Conservation (phyloP, 2,888 invertebrate genomes). For the Leptinotarsa rubiginosa region DNA sequence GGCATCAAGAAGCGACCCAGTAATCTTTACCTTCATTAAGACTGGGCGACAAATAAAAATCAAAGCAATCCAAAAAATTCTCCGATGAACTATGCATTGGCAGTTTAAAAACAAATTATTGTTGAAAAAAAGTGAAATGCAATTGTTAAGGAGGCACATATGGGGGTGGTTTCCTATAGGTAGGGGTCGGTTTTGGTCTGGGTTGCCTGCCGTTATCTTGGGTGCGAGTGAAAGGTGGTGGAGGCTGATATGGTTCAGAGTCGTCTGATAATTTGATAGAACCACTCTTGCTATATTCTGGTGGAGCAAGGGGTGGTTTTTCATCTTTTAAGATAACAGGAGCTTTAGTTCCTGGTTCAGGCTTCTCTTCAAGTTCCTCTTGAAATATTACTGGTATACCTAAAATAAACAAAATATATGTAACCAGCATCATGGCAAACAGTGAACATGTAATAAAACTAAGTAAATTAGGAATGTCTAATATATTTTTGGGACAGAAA, state of each 20-base stretch:
- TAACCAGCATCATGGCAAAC: too few species aligned
- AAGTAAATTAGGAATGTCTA: too few species aligned
- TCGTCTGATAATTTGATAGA: conserved; percentile 67
- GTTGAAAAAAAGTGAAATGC: conserved; percentile 63
- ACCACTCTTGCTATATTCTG: conserved; percentile 74
- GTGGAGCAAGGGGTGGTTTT: conserved; percentile 91
- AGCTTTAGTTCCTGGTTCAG: conserved; percentile 88
- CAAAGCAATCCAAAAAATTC: conserved; percentile 22
- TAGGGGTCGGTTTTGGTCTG: conserved; percentile 86
- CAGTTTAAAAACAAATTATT: conserved; percentile 54
- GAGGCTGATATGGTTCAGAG: conserved; percentile 88
- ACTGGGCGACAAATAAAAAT: conserved; percentile 28
- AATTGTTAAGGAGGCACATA: conserved; percentile 94
- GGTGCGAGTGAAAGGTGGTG: conserved; percentile 84
- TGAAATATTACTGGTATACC: conserved; percentile 90
- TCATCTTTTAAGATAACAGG: conserved; percentile 96
- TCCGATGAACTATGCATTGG: conserved; percentile 43
- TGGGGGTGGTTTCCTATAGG: conserved; percentile 95
- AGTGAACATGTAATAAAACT: too few species aligned
- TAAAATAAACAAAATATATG: conserved; percentile 32
- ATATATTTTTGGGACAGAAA: too few species aligned
- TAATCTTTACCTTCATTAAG: conserved; percentile 2
- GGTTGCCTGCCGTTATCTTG: conserved; percentile 80
- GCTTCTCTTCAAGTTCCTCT: conserved; percentile 95
- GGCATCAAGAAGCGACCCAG: conserved; percentile 42